Evolutionary conservation across 2,797 vertebrate species (phyloP).

Genomic region (Hirundo rustica): DNA sequence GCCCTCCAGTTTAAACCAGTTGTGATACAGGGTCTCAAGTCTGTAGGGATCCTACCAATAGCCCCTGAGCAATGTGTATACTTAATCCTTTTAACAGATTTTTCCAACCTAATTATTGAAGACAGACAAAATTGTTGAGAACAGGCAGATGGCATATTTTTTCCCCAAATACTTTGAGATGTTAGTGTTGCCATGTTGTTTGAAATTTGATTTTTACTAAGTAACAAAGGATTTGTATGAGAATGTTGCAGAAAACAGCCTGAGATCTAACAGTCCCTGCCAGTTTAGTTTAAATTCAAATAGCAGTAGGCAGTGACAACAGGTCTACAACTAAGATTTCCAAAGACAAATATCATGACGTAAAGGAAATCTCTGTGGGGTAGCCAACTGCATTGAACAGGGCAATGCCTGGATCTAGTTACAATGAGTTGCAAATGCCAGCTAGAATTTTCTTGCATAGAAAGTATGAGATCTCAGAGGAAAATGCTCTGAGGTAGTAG

Average conservation of each 20-base stretch:
- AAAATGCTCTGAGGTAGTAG: not conserved
- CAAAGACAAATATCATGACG: not conserved
- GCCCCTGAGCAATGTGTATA: not conserved
- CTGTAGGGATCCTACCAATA: not conserved
- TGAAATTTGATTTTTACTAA: not conserved
- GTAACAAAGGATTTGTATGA: not conserved
- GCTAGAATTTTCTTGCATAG: not conserved
- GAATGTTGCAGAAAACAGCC: not conserved
- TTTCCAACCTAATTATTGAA: not conserved
- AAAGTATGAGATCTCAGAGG: not conserved
- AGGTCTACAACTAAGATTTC: constrained; percentile 1
- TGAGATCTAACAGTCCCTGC: not conserved
- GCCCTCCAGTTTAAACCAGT: not conserved
- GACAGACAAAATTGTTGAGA: not conserved
- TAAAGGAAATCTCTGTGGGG: not conserved
- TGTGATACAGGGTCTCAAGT: not conserved
- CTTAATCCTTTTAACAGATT: not conserved
- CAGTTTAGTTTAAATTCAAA: not conserved
- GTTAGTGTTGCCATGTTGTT: not conserved
- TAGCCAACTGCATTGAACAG: not conserved
- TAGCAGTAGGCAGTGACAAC: not conserved
- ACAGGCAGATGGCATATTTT: not conserved
- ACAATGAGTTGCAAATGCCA: not conserved
- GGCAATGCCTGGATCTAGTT: not conserved
- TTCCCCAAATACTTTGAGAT: not conserved